These are phyloP conservation scores for Phalloptychus januarius DNA, from an alignment of 2,797 vertebrate species.

Conservation along the genomic window DNA sequence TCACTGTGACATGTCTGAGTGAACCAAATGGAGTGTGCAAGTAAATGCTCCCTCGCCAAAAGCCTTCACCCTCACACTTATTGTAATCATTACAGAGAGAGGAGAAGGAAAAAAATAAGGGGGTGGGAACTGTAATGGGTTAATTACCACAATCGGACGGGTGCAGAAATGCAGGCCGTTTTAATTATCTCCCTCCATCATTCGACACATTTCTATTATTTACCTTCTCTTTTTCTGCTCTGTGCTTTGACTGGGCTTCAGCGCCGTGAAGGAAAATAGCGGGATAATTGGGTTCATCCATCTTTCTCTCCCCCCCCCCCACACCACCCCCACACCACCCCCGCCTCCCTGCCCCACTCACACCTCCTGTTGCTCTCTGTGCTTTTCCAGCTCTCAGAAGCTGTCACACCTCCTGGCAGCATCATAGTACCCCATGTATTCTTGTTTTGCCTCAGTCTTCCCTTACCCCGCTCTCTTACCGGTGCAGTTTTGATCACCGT, in stretches of 20 bases:
- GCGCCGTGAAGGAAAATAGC: conserved; percentile 66
- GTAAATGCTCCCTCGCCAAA: conserved; percentile 70
- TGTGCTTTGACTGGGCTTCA: conserved; percentile 61
- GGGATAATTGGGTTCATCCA: conserved; percentile 81
- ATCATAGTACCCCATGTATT: conserved; percentile 5
- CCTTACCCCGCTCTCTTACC: too few relatives aligned
- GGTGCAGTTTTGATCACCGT: not conserved
- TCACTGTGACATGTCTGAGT: conserved; percentile 73
- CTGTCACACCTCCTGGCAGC: conserved; percentile 30
- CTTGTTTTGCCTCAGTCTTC: conserved; percentile 1
- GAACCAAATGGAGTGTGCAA: conserved; percentile 78
- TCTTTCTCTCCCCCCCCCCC: conserved; percentile 56
- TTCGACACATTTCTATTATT: conserved; percentile 80
- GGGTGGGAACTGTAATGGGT: conserved; percentile 71
- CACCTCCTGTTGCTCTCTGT: conserved; percentile 8
- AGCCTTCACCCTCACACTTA: conserved; percentile 77
- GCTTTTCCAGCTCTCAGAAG: conserved; percentile 14
- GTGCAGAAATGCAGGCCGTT: conserved; percentile 72
- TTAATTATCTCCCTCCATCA: conserved; percentile 81
- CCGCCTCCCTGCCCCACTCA: conserved; percentile 11
- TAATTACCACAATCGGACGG: conserved; percentile 73
- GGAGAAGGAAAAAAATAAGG: conserved; percentile 33
- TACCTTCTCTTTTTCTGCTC: conserved; percentile 62
- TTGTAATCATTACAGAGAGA: conserved; percentile 76
- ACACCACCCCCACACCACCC: too few relatives aligned